Evolutionary conservation across 1,140 invertebrate genomes (phyloP), one percentile per base, ranked within the genome.

Genomic region (Spodoptera frugiperda): DNA sequence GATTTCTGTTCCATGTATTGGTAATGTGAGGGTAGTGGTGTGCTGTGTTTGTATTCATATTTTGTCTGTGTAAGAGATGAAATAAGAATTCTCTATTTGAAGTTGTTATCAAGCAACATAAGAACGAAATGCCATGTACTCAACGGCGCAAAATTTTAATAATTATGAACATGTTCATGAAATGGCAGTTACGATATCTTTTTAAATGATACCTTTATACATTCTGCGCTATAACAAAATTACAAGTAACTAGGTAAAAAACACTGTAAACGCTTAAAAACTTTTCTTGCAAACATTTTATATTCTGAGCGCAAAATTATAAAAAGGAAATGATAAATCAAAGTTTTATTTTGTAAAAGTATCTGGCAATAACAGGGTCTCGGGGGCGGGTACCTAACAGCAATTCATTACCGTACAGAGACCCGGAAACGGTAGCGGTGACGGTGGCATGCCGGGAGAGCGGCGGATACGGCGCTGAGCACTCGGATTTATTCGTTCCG

Each of bases 401-500:
- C 39, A 59, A 73, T 73, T 73, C 54, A 73, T 73, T 48, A 48
- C 70, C 39, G 19, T 19, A 57, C 33, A 57, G 54, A 59, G 54
- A 30, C 19, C 33, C 70, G 70, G 70, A 73, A 73, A 44, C 39
- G 70, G 54, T 73, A 59, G 54, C 17, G 54, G 54, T 59, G 70
- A 49, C 70, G 61, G 59, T 21, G 39, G 61, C 33, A 44, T 33
- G 61, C 39, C 33, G 61, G 61, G 61, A 65, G 61, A 11, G 61
- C 44, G 21, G 21, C 72, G 57, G 46, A 51, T 49, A 53, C 65
- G n/a, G 48, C 21, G 19, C 48, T 15, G 65, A 51, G 25, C 54
- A 17, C 39, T n/a, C 44, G 57, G 72, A 74, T 74, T 74, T 74
- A 74, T 74, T 63, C 59, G 57, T 74, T 74, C 72, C 72, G 72